Percentiles rank a stretch among this genome's conserved stretches.
These are phyloP conservation scores for rabbit (Oryctolagus cuniculus) DNA, from an alignment of 2,113 vertebrate genomes.

Conservation along the genomic window mOryCun1.1 NC_091434.1:161403501-161404000, in stretches of 20 bases:
- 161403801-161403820: slow-evolving; percentile 27
- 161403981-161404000: slow-evolving; percentile 66
- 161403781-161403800: neutral
- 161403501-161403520: neutral
- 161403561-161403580: slow-evolving; percentile 47
- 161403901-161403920: slow-evolving; percentile 58
- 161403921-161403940: slow-evolving; percentile 66
- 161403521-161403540: slow-evolving; percentile 24
- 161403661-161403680: slow-evolving; percentile 38
- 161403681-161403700: slow-evolving; percentile 17
- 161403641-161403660: slow-evolving; percentile 15
- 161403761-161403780: slow-evolving; percentile 9
- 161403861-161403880: slow-evolving; percentile 69
- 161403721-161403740: neutral
- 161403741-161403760: neutral
- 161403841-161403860: neutral
- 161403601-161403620: slow-evolving; percentile 40
- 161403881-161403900: slow-evolving; percentile 78
- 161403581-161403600: slow-evolving; percentile 60
- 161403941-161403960: slow-evolving; percentile 76
- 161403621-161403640: slow-evolving; percentile 60
- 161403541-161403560: neutral
- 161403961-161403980: slow-evolving; percentile 71
- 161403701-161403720: slow-evolving; percentile 22
- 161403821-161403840: slow-evolving; percentile 65